phyloP scores from a whole-genome alignment of 2,797 vertebrate genomes.

The Chanos chanos region DNA sequence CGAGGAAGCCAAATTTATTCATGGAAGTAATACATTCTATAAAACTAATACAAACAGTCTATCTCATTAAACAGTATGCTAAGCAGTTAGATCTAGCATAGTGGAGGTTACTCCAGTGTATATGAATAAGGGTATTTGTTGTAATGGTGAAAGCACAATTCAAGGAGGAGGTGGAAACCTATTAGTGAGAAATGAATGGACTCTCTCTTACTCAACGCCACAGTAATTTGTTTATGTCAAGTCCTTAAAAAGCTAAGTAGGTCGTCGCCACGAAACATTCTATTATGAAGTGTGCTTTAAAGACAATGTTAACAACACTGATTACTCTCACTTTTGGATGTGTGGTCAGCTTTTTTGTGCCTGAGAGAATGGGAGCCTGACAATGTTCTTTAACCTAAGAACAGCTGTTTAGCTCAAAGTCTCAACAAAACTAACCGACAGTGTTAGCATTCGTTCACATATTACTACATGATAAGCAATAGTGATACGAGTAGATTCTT shows the following conservation, averaged over 20 bases:
- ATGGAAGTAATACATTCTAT: no score
- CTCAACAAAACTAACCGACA: no score
- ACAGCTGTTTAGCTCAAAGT: neutral
- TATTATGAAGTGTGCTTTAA: slow-evolving; percentile 59
- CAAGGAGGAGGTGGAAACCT: slow-evolving; percentile 7
- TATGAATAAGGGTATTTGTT: no score
- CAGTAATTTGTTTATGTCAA: slow-evolving; percentile 30
- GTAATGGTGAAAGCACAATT: no score
- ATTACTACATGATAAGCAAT: no score
- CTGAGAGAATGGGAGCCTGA: slow-evolving; percentile 10
- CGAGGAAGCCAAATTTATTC: no score
- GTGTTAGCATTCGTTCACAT: no score
- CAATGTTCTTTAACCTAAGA: slow-evolving; percentile 9
- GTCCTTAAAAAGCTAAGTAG: slow-evolving; percentile 2
- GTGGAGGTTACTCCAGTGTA: no score
- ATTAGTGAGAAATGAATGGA: neutral
- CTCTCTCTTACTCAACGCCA: slow-evolving; percentile 5
- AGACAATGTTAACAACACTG: slow-evolving; percentile 49
- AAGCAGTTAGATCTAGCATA: no score
- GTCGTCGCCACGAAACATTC: slow-evolving; percentile 45
- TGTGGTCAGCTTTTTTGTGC: neutral
- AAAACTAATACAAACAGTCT: no score
- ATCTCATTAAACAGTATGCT: no score
- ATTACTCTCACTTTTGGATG: neutral
- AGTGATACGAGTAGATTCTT: no score